Percentiles rank a stretch among this genome's conserved stretches.
These are phyloP conservation scores for Rhabdornis inornatus DNA, from an alignment of 2,113 vertebrate genomes.

Conservation along the genomic window DNA sequence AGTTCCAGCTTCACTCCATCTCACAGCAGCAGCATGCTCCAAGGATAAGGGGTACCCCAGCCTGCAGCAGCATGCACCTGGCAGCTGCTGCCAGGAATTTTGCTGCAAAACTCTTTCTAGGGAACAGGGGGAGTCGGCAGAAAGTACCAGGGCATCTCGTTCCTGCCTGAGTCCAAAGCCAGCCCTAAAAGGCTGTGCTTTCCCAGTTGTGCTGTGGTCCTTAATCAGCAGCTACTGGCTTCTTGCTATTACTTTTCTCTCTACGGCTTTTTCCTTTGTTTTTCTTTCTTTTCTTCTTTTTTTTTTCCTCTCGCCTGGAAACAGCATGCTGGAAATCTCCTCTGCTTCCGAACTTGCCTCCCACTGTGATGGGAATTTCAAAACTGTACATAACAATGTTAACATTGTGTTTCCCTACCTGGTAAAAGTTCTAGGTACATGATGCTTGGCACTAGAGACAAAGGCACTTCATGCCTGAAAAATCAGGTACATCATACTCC, in stretches of 20 bases:
- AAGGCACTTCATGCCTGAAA: neutral
- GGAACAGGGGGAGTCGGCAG: neutral
- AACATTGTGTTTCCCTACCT: neutral
- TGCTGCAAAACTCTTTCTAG: neutral
- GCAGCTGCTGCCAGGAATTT: neutral
- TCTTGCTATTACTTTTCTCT: neutral
- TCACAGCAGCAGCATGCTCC: neutral
- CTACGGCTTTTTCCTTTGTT: accelerated
- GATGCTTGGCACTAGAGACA: neutral
- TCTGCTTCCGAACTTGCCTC: neutral
- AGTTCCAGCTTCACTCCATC: neutral
- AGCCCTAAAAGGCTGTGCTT: neutral
- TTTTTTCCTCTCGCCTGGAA: neutral
- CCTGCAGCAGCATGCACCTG: neutral
- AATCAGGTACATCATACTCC: accelerated
- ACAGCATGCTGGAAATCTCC: neutral
- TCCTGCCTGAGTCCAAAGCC: neutral
- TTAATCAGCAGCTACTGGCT: neutral
- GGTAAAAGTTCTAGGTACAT: neutral
- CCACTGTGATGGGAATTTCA: neutral
- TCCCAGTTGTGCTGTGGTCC: neutral
- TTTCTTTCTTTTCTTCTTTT: accelerated
- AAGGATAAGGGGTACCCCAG: neutral
- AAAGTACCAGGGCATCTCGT: neutral
- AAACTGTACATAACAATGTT: neutral